Evolutionary conservation across 2,888 invertebrate species (phyloP).

Genomic region (Xylocampa areola): DNA sequence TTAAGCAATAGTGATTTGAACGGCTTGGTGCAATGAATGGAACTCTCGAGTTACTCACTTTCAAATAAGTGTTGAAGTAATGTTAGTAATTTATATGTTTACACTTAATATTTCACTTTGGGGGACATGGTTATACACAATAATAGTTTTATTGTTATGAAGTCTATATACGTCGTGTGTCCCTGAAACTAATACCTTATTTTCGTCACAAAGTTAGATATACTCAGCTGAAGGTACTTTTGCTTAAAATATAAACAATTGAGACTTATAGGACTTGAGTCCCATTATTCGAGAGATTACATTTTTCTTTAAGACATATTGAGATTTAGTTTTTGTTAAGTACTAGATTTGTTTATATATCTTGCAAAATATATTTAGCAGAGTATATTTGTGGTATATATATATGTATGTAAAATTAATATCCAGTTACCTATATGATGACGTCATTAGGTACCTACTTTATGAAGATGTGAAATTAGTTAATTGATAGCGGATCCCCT

Average conservation of each 20-base stretch:
- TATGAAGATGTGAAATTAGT: too few relatives aligned
- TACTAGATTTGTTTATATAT: constrained; percentile 24
- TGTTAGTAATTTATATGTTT: constrained; percentile 8
- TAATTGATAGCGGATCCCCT: constrained; percentile 24
- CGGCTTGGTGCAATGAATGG: constrained; percentile 7
- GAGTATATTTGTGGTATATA: background rate
- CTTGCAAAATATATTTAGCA: constrained; percentile 22
- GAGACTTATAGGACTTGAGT: constrained; percentile 26
- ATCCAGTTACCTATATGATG: background rate
- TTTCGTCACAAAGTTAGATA: background rate
- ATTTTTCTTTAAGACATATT: constrained; percentile 39
- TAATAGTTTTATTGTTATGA: too few relatives aligned
- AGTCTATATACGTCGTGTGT: too few relatives aligned
- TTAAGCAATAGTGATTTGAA: constrained; percentile 16
- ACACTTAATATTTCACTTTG: too few relatives aligned
- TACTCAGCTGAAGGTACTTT: constrained; percentile 23
- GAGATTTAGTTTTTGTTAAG: constrained; percentile 13
- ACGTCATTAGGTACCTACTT: too few relatives aligned
- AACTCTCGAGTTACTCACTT: constrained; percentile 22
- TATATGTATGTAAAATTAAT: too few relatives aligned
- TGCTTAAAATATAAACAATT: constrained; percentile 10
- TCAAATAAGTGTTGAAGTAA: constrained; percentile 3
- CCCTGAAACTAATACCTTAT: too few relatives aligned
- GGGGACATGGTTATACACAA: too few relatives aligned
- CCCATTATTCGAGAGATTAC: constrained; percentile 30